phyloP scores from a whole-genome alignment of 2,797 vertebrate genomes.

The Paramormyrops hopkinsi region DNA sequence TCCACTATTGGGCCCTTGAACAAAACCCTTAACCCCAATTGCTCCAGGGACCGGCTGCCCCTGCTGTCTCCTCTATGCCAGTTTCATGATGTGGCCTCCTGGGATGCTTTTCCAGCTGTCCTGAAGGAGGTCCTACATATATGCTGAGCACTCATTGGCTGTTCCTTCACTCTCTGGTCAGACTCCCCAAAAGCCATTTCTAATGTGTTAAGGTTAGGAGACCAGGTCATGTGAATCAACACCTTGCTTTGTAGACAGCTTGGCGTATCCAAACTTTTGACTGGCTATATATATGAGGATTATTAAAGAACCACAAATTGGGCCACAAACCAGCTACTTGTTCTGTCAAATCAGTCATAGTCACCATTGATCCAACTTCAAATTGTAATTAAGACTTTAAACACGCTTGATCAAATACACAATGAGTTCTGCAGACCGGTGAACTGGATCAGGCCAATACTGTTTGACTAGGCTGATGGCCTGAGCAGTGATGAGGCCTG shows the following conservation, averaged over 20 bases:
- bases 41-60: neutral
- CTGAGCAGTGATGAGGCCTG: neutral
- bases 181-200: neutral
- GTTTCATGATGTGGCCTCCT: neutral
- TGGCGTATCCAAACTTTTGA: neutral
- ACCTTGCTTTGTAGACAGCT: neutral
- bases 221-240: neutral
- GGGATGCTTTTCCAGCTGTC: neutral
- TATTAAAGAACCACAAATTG: neutral
- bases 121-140: neutral
- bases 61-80: neutral
- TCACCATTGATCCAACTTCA: neutral
- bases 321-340: neutral
- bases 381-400: neutral
- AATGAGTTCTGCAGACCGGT: neutral
- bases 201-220: neutral
- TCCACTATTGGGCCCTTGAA: neutral
- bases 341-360: neutral
- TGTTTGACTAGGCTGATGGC: neutral
- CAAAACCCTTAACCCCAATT: neutral
- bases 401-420: neutral
- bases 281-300: neutral
- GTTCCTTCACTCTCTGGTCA: neutral
- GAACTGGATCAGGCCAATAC: neutral
- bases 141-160: neutral